A percentile compares a stretch with the other conserved stretches of the same genome.
Evolutionary conservation across 2,888 invertebrate species (phyloP).

Genomic region (Patella caerulea): DNA sequence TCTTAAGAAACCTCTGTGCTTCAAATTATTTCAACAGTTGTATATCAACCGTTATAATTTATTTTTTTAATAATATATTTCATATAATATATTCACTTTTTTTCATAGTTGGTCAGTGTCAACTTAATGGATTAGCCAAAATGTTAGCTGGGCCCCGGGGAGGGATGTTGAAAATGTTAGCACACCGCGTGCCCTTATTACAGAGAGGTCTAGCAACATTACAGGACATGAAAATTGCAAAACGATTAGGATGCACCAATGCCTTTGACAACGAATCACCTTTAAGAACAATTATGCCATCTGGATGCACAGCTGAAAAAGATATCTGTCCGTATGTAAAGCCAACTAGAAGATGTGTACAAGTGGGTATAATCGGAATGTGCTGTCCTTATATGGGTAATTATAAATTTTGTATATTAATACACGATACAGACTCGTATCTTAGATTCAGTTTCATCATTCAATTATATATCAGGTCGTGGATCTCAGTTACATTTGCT

Average conservation of each 20-base stretch:
- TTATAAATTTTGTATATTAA: background rate
- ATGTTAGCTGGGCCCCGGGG: background rate
- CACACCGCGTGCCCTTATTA: background rate
- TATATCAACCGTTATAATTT: too few species aligned
- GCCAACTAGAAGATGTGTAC: background rate
- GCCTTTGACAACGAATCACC: background rate
- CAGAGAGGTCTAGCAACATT: background rate
- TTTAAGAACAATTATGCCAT: background rate
- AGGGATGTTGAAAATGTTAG: background rate
- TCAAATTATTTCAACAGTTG: too few species aligned
- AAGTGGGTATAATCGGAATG: conserved; percentile 6
- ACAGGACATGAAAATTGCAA: conserved; percentile 1
- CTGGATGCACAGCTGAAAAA: background rate
- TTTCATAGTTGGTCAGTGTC: background rate
- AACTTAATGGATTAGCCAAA: background rate
- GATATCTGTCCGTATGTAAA: background rate
- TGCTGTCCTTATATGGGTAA: background rate
- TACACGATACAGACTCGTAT: too few species aligned
- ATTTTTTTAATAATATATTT: too few species aligned
- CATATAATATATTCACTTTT: too few species aligned
- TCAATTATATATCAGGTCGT: too few species aligned
- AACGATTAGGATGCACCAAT: background rate
- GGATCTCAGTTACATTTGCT: too few species aligned
- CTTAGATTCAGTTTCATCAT: too few species aligned
- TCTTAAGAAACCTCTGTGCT: too few species aligned